These are phyloP conservation scores for Chrysolophus pictus DNA, from an alignment of 2,797 vertebrate species.

Conservation along the genomic window DNA sequence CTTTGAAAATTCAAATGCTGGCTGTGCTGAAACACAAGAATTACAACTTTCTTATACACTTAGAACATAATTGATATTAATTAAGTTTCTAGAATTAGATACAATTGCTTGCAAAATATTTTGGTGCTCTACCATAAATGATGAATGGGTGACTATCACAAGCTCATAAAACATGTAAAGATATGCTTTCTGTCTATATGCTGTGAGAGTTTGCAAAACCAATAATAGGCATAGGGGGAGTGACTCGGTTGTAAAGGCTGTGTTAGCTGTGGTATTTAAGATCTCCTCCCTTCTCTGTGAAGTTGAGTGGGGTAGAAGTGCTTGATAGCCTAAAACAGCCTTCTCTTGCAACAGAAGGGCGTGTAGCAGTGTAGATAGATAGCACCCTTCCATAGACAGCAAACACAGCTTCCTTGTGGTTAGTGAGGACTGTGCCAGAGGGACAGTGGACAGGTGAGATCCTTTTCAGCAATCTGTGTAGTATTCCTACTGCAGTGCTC, in stretches of 20 bases:
- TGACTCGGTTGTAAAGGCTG: background rate
- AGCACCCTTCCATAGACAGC: background rate
- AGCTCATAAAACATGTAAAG: background rate
- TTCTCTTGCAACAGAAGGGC: background rate
- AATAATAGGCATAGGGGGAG: background rate
- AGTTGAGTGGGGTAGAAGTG: background rate
- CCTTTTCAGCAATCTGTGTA: accelerated
- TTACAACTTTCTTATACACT: background rate
- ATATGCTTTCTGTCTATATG: background rate
- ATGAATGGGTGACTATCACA: background rate
- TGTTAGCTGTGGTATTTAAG: background rate
- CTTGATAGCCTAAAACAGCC: background rate
- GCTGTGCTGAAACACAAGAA: background rate
- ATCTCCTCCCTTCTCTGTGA: accelerated
- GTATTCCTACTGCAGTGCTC: background rate
- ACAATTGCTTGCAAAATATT: background rate
- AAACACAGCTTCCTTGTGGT: background rate
- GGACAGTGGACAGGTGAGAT: background rate
- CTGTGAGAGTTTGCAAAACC: background rate
- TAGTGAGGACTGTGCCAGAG: background rate
- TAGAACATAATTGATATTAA: background rate
- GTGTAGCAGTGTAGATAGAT: background rate
- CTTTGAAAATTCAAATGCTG: conserved; percentile 7
- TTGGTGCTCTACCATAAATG: background rate
- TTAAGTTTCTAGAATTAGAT: background rate